phyloP scores from a whole-genome alignment of 2,113 vertebrate species.

The Callopanchax toddi region DNA sequence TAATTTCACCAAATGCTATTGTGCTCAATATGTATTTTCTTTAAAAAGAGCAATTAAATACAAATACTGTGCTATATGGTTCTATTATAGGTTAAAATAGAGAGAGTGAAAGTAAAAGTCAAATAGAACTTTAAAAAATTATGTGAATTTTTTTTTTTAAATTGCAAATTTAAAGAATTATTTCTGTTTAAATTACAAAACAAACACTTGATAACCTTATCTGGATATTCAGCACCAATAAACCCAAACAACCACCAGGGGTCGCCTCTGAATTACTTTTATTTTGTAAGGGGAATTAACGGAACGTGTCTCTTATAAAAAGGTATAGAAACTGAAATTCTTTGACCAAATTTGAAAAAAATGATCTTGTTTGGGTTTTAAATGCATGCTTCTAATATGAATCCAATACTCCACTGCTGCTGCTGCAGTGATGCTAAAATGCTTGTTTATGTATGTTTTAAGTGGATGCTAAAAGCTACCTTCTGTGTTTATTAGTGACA shows the following conservation, averaged over 20 bases:
- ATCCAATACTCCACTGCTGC: neutral
- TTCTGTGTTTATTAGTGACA: too few species aligned
- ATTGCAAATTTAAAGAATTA: too few species aligned
- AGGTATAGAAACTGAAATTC: too few species aligned
- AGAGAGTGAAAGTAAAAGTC: neutral
- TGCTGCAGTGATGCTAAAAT: neutral
- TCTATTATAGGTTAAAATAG: neutral
- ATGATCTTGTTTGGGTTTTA: neutral
- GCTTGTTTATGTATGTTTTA: neutral
- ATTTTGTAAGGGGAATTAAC: neutral
- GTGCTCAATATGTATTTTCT: neutral
- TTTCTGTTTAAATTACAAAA: neutral
- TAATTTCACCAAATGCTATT: too few species aligned
- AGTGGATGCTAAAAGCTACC: neutral
- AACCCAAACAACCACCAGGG: constrained; percentile 31
- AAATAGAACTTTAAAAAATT: too few species aligned
- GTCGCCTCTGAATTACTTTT: constrained; percentile 4
- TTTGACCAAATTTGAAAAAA: too few species aligned
- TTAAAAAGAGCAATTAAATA: neutral
- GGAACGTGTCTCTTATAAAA: too few species aligned
- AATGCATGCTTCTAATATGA: neutral
- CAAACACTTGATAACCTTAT: neutral
- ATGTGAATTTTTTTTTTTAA: too few species aligned
- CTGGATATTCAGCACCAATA: neutral
- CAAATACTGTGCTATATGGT: too few species aligned